A percentile compares a stretch with the other conserved stretches of the same genome.
phyloP scores from a whole-genome alignment of 2,113 vertebrate species.

The Myrmecobius fasciatus region DNA sequence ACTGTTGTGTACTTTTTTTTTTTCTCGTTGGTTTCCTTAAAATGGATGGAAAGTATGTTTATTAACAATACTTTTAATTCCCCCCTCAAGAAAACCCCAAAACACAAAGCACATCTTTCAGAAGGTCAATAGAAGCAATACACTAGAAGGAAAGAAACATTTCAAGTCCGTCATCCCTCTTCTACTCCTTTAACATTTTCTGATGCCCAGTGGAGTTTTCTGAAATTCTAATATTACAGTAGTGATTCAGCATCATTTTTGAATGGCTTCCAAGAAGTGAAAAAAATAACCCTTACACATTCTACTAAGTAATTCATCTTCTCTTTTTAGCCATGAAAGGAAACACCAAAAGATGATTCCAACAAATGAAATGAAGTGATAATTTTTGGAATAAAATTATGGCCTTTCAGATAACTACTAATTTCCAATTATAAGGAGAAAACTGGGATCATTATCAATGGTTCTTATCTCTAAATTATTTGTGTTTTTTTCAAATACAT shows the following conservation, averaged over 20 bases:
- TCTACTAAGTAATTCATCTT: slow-evolving; percentile 65
- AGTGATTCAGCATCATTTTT: slow-evolving; percentile 64
- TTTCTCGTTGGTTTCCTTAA: slow-evolving; percentile 84
- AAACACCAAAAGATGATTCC: slow-evolving; percentile 1
- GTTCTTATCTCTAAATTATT: not conserved
- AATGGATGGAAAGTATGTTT: slow-evolving; percentile 77
- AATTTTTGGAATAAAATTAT: slow-evolving; percentile 5
- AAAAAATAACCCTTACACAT: slow-evolving; percentile 55
- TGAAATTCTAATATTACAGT: slow-evolving; percentile 81
- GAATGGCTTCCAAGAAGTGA: slow-evolving; percentile 65
- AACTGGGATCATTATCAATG: not conserved
- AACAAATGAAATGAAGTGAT: slow-evolving; percentile 38
- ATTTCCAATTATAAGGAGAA: not conserved
- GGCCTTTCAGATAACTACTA: not conserved
- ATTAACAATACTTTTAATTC: slow-evolving; percentile 63
- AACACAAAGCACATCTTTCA: slow-evolving; percentile 55
- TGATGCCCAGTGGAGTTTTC: slow-evolving; percentile 72
- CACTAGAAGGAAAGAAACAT: slow-evolving; percentile 82
- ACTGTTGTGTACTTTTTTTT: slow-evolving; percentile 80
- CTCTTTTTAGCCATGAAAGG: slow-evolving; percentile 51
- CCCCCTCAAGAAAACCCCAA: not conserved
- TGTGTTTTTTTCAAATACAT: not conserved
- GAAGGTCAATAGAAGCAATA: slow-evolving; percentile 79
- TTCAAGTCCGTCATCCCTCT: slow-evolving; percentile 83
- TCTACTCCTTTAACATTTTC: slow-evolving; percentile 87